These are phyloP conservation scores for Cryptotermes secundus DNA, from an alignment of 1,140 invertebrate genomes.

Conservation along the genomic window DNA sequence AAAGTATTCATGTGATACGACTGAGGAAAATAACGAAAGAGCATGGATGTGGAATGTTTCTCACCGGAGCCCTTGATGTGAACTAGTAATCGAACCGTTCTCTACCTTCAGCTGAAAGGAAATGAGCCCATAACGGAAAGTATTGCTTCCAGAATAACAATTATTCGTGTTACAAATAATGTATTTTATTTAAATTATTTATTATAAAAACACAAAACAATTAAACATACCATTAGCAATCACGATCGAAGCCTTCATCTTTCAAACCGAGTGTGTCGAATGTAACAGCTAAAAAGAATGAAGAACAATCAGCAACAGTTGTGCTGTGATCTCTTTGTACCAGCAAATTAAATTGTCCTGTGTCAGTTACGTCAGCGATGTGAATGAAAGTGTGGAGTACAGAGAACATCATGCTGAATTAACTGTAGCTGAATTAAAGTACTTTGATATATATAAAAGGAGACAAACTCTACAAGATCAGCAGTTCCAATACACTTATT, in stretches of 20 bases:
- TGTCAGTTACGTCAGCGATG: neutral
- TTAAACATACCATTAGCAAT: neutral
- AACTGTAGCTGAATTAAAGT: neutral
- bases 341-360: neutral
- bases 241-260: neutral
- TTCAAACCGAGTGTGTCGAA: neutral
- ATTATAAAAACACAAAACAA: neutral
- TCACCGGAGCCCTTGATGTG: no score
- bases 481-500: neutral
- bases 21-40: no score
- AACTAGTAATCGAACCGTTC: no score
- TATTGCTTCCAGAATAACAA: no score
- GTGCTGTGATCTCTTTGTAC: neutral
- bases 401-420: neutral
- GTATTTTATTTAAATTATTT: no score
- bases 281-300: neutral
- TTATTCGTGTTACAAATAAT: no score
- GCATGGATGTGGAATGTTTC: no score
- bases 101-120: no score
- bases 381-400: neutral
- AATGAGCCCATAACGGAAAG: no score
- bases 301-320: neutral
- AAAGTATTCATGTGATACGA: no score
- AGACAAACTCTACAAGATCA: neutral
- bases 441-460: conserved; percentile 10